Evolutionary conservation across 2,797 vertebrate genomes (phyloP), one percentile per base, ranked within the genome.

Genomic region (Manis pentadactyla): DNA sequence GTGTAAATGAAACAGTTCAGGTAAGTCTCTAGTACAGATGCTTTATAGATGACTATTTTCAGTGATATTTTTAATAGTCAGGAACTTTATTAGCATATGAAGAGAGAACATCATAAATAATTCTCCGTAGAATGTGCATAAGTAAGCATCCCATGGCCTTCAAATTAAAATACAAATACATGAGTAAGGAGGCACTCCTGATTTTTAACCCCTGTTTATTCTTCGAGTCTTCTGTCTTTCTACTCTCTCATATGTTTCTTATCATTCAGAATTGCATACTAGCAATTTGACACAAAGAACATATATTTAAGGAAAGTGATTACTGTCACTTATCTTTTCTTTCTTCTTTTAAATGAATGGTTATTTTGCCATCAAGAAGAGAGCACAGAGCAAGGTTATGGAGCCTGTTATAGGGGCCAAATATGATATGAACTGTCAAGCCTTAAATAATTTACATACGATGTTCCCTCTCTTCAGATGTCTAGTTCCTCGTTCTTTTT

Each of bases 1-100:
- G 63, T 94, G 98, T 97, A 71, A 99, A 98, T 94, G 98, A 98
- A 94, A 77, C 93, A 74, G 92, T 97, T 2, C 98, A 98, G 98
- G 99, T 99, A 92, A 42, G 96, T 81, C 29, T 88, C 25, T 89
- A 75, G 23, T 92, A 25, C 18, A 90, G 86, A 95, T 61, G 31
- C 39, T 90, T 86, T 88, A 85, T 66, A 93, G 59, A 75, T 92
- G 57, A 83, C n/a, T 90, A 25, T 96, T 94, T 96, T 89, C 42
- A 69, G 12, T 91, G 46, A 90, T 85, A 53, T 39, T 94, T 93
- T 73, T 14, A 82, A 87, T 87, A 57, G 51, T 53, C 9, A 73
- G 19, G 15, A 92, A 74, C 51, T 92, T 93, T 64, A 57, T 86
- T 95, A 90, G 19, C 59, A 42, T 83, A 81, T 64, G 53, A 95